Conservation (phyloP, 2,113 vertebrate species). For the Phyllostomus hastatus region DNA sequence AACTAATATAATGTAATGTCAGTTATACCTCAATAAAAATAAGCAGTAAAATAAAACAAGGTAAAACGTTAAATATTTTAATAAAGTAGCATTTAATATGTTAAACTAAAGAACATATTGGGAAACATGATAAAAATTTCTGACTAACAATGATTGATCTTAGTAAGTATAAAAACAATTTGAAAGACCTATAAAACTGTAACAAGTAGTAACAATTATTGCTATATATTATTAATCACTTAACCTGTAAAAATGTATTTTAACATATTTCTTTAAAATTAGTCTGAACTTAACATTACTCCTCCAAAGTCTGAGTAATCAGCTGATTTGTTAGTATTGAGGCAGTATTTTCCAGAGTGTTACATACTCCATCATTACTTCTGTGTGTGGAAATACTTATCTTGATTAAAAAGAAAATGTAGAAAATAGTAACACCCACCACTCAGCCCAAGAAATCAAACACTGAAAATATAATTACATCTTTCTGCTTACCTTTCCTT, state of each 20-base stretch:
- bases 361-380: background rate
- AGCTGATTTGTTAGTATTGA: background rate
- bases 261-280: background rate
- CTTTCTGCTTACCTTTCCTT: background rate
- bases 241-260: background rate
- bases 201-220: background rate
- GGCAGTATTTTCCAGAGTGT: background rate
- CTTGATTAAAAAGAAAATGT: background rate
- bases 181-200: background rate
- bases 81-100: background rate
- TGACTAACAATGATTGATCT: background rate
- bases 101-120: background rate
- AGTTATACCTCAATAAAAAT: background rate
- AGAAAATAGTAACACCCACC: background rate
- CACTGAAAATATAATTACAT: background rate
- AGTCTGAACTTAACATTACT: background rate
- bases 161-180: background rate
- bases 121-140: background rate
- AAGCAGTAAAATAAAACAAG: background rate
- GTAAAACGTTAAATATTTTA: background rate
- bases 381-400: background rate
- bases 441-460: background rate
- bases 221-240: background rate
- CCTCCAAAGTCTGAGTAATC: background rate
- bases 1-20: background rate